These are phyloP conservation scores for Lordiphosa stackelbergi DNA, from an alignment of 1,140 invertebrate genomes.

Conservation along the genomic window DNA sequence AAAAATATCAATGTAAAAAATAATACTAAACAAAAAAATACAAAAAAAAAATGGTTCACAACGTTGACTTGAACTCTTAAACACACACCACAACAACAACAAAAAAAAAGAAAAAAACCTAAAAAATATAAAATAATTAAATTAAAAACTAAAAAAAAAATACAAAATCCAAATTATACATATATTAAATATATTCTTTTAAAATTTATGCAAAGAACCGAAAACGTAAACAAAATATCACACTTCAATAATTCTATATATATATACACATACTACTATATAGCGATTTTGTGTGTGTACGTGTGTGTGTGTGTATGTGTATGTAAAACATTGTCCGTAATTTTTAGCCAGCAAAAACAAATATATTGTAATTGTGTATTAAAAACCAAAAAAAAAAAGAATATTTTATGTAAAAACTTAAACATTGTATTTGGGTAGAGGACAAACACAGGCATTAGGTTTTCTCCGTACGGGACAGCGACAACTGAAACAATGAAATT, in stretches of 20 bases:
- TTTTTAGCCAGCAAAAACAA: constrained; percentile 56
- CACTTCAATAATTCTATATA: constrained; percentile 70
- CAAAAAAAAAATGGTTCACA: constrained; percentile 7
- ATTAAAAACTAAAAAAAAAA: constrained; percentile 14
- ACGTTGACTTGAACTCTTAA: constrained; percentile 17
- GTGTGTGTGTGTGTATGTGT: constrained; percentile 46
- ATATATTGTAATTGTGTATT: constrained; percentile 50
- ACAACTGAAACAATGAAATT: constrained; percentile 72
- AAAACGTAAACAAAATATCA: constrained; percentile 60
- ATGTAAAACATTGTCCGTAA: constrained; percentile 67
- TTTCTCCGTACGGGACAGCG: constrained; percentile 41
- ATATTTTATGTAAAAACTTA: constrained; percentile 62
- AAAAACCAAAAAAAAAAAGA: constrained; percentile 30
- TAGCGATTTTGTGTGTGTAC: constrained; percentile 42
- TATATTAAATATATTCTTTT: constrained; percentile 72
- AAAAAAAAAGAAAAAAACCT: constrained; percentile 14
- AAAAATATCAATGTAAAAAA: constrained; percentile 30
- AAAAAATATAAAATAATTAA: constrained; percentile 11
- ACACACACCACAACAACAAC: constrained; percentile 19
- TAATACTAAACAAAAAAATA: constrained; percentile 17
- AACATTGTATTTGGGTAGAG: constrained; percentile 17
- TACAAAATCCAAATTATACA: constrained; percentile 28
- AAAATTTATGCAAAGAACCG: constrained; percentile 62
- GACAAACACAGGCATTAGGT: constrained; percentile 6
- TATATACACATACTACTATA: constrained; percentile 28